Conservation (phyloP, 30 jellyfish, hydroid and myxozoan species). For the Cassiopea xamachana region DNA sequence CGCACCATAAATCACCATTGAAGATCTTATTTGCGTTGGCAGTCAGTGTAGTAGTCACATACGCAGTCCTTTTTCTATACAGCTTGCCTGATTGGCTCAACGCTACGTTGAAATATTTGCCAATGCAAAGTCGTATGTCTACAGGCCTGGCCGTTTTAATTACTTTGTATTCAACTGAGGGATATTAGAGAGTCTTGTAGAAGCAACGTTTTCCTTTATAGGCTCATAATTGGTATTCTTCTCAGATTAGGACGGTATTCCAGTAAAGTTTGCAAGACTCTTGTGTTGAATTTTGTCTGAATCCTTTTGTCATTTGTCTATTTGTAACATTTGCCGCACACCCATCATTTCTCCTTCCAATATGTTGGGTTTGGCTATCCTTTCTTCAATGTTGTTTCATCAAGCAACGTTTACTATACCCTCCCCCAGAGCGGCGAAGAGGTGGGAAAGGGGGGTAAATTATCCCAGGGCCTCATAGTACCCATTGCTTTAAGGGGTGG, state of each 20-base stretch:
- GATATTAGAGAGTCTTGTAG: background rate
- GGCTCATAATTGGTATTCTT: background rate
- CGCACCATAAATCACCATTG: background rate
- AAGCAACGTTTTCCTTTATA: background rate
- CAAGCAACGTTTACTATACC: no score
- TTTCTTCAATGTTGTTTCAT: no score
- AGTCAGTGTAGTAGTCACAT: background rate
- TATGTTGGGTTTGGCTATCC: no score
- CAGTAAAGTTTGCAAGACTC: background rate
- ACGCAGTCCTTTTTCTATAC: background rate
- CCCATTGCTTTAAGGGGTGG: no score
- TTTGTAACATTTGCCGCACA: background rate
- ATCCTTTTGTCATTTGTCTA: background rate
- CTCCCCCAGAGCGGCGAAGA: no score
- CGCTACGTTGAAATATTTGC: background rate
- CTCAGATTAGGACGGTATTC: conserved; percentile 14
- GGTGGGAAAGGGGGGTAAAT: no score
- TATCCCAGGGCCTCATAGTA: no score
- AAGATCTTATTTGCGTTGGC: conserved; percentile 12
- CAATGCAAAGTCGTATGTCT: background rate
- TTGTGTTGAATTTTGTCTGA: background rate
- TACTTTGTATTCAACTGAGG: background rate
- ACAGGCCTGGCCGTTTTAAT: conserved; percentile 17
- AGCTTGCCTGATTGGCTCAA: background rate
- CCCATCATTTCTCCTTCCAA: background rate